These are phyloP conservation scores for Yponomeuta evonymella DNA, from an alignment of 2,888 invertebrate species.

Conservation along the genomic window DNA sequence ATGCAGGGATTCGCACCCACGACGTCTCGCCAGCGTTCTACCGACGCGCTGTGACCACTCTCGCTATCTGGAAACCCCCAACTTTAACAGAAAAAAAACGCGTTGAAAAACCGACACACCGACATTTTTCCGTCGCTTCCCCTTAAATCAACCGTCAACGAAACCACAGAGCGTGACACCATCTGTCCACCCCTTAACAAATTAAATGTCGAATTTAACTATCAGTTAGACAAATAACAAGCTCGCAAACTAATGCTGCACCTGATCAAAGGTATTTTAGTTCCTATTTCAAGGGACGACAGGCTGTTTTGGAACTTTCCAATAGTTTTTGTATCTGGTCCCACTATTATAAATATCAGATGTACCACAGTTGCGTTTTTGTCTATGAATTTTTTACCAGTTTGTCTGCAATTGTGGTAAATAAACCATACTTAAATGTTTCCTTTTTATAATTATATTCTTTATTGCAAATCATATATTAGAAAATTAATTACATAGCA, in stretches of 20 bases:
- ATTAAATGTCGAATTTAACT: constrained; percentile 24
- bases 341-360: neutral
- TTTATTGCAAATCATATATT: no score
- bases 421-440: neutral
- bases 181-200: constrained; percentile 15
- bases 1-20: no score
- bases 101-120: neutral
- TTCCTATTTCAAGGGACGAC: neutral
- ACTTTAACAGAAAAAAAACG: no score
- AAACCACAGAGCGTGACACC: constrained; percentile 7
- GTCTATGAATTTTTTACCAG: neutral
- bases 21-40: no score
- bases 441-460: neutral
- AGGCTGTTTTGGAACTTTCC: neutral
- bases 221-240: constrained; percentile 17
- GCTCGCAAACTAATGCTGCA: neutral
- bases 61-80: no score
- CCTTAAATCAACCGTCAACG: constrained; percentile 8
- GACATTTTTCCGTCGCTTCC: neutral
- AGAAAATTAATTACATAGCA: no score
- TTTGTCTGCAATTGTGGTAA: neutral
- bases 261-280: neutral
- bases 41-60: no score
- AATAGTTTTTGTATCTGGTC: neutral
- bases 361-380: neutral